Base-by-base conservation (phyloP, 2,888 invertebrate species). In the Chalcis sispes region DNA sequence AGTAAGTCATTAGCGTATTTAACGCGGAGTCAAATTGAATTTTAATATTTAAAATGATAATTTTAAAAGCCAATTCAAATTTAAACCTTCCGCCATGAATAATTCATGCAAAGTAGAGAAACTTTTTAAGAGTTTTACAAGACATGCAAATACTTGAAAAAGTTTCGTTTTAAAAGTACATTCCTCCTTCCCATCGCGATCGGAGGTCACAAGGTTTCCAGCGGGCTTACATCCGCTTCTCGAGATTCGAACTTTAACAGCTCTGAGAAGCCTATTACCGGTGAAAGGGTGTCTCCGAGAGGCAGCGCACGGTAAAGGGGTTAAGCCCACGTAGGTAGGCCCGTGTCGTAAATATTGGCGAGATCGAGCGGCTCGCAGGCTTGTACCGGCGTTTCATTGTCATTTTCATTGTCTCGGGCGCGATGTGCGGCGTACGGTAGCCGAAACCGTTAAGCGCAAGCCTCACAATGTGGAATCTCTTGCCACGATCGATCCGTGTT, bases 291-390 rank as follows among this genome's bases (percentile, higher is more conserved):
- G 36, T 23, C 15, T n/a, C n/a, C 1, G 20, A 32, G 29, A 13
- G n/a, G 4, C 10, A 32, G 3, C 52, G 25, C 23, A 7, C 15
- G 15, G 50, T 27, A 10, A 59, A 66, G 66, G 72, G 72, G 66
- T 66, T 50, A 66, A 2, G 36, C 42, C 20, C 20, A 10, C 23
- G 13, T 1, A 2, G 15, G 42, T 42, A 5, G 20, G 62, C 27
- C 7, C 46, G 46, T 23, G 40, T 72, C 61, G 54, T 71, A 76
- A 76, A 76, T 76, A 75, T 61, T 71, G 65, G 23, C 20, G 25
- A 75, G 42, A 75, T 58, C 58, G 56, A 52, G n/a, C 59, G 36
- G 50, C 25, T 32, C 48, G 23, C 40, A 13, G 42, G 3, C 7
- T 15, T 18, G 23, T 42, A 4, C 13, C 29, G 48, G 8, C 20